Evolutionary conservation across 2,113 vertebrate genomes (phyloP).

Genomic region (Megaceryle maxima): DNA sequence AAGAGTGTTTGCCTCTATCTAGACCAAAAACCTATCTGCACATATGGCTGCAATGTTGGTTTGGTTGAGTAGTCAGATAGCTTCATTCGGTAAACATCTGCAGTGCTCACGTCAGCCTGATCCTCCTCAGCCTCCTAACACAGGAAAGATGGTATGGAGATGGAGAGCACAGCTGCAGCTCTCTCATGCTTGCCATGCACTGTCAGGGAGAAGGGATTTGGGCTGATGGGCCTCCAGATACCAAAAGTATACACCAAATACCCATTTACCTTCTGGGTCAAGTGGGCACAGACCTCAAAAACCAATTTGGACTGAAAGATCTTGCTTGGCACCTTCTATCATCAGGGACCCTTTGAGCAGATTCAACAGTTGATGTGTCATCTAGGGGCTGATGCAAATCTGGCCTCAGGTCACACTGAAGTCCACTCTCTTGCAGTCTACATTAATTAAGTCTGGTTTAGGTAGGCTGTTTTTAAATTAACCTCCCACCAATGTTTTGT

Average conservation of each 20-base stretch:
- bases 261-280: background rate
- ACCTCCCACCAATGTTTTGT: background rate
- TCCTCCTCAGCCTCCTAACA: background rate
- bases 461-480: background rate
- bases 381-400: background rate
- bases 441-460: background rate
- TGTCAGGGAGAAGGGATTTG: background rate
- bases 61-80: background rate
- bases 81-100: background rate
- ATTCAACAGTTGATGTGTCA: background rate
- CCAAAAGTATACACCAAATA: background rate
- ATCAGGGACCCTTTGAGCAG: background rate
- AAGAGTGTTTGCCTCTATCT: background rate
- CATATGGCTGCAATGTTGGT: fast-evolving
- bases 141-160: background rate
- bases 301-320: background rate
- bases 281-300: background rate
- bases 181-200: background rate
- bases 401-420: background rate
- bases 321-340: background rate
- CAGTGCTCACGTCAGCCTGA: background rate
- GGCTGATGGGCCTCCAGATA: background rate
- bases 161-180: fast-evolving
- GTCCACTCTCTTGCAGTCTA: background rate
- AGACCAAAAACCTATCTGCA: background rate